Evolutionary conservation across 2,888 invertebrate species (phyloP).

Genomic region (Eurytoma adleriae): DNA sequence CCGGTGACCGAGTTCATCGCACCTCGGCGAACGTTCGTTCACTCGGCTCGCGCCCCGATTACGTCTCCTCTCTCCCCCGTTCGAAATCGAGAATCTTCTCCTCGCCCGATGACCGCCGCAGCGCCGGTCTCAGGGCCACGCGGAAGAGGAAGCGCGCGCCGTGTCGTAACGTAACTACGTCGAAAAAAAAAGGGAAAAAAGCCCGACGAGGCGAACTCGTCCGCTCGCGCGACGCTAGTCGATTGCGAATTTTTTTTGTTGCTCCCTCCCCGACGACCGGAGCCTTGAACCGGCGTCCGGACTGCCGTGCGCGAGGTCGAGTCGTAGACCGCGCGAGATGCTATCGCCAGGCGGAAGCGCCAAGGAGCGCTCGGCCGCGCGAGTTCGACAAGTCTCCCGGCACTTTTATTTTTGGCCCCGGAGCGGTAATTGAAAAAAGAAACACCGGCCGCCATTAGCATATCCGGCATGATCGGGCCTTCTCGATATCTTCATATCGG

Average conservation of each 20-base stretch:
- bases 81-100: slow-evolving; percentile 74
- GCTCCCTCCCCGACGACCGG: not conserved
- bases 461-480: no score
- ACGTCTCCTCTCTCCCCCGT: slow-evolving; percentile 52
- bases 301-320: not conserved
- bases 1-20: slow-evolving; percentile 77
- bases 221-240: no score
- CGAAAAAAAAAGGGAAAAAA: not conserved
- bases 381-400: no score
- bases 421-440: no score
- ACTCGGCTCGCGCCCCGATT: slow-evolving; percentile 55
- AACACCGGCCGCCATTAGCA: no score
- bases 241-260: slow-evolving; percentile 11
- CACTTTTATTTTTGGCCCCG: no score
- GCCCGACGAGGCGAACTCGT: no score
- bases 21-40: slow-evolving; percentile 63
- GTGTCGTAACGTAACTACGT: not conserved
- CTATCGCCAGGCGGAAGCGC: slow-evolving; percentile 24
- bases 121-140: not conserved
- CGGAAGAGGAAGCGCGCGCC: not conserved
- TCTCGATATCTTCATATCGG: not conserved
- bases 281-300: slow-evolving; percentile 18
- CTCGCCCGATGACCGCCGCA: not conserved
- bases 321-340: not conserved
- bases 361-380: no score